Percentiles rank a stretch among this genome's conserved stretches.
These are phyloP conservation scores for Sarotherodon lohbergeri DNA, from an alignment of 2,113 vertebrate genomes.

Conservation along the genomic window DNA sequence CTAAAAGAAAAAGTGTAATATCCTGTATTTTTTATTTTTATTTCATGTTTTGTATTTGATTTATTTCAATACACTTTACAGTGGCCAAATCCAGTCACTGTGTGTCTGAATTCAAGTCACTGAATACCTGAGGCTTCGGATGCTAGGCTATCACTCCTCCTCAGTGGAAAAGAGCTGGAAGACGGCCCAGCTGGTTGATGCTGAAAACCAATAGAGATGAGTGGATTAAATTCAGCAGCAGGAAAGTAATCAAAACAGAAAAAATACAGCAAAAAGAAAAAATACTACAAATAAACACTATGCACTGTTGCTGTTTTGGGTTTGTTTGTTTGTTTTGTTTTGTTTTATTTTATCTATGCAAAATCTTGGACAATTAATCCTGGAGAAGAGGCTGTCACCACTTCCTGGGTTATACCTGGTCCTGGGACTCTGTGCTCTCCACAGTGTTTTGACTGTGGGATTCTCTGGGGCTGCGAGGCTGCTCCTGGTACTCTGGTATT, in stretches of 20 bases:
- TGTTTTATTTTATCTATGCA: neutral
- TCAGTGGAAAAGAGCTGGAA: constrained; percentile 75
- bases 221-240: neutral
- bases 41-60: neutral
- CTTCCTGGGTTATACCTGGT: constrained; percentile 28
- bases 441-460: neutral
- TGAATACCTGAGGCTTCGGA: constrained; percentile 86
- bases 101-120: neutral
- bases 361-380: neutral
- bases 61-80: neutral
- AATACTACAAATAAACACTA: neutral
- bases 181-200: constrained; percentile 51
- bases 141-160: constrained; percentile 75
- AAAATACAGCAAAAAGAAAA: neutral
- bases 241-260: neutral
- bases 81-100: neutral
- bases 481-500: constrained; percentile 13
- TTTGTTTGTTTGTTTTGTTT: neutral
- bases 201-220: constrained; percentile 66
- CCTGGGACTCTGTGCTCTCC: constrained; percentile 29
- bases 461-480: neutral
- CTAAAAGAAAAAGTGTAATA: neutral
- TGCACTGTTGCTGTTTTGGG: neutral
- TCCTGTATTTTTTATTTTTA: neutral
- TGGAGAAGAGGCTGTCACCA: neutral